Percentiles rank a stretch among this genome's conserved stretches.
These are phyloP conservation scores for Tipula unca DNA, from an alignment of 2,888 invertebrate species.

Conservation along the genomic window DNA sequence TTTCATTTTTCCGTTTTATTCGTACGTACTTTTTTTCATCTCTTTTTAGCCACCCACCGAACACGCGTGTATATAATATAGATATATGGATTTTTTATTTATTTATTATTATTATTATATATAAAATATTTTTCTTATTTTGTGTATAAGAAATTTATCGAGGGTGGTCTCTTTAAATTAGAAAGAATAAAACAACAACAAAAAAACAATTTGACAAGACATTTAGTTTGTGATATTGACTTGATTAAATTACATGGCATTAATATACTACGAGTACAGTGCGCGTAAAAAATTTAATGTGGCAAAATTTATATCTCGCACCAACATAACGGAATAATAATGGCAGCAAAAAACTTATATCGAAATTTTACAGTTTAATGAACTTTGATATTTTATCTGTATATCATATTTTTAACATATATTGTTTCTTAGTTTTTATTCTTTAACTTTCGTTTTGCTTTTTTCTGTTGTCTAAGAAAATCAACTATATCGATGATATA, in stretches of 20 bases:
- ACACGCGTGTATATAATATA: conserved; percentile 14
- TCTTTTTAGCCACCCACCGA: not conserved
- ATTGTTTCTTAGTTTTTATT: not conserved
- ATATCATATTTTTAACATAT: not conserved
- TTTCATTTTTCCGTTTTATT: not conserved
- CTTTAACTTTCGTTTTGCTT: not conserved
- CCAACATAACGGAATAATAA: not conserved
- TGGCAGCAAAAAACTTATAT: not conserved
- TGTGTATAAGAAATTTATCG: not conserved
- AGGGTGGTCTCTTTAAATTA: conserved; percentile 8
- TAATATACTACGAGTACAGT: not conserved
- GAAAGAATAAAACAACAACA: not conserved
- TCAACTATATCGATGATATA: too few species aligned
- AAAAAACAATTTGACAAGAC: not conserved
- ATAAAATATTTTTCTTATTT: not conserved
- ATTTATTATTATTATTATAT: not conserved
- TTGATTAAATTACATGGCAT: not conserved
- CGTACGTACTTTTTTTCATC: not conserved
- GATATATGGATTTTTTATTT: not conserved
- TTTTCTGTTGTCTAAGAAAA: not conserved
- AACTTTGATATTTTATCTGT: not conserved
- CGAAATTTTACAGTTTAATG: not conserved
- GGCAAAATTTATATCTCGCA: not conserved
- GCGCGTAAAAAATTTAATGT: not conserved
- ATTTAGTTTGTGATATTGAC: not conserved